Evolutionary conservation across 1,140 invertebrate genomes (phyloP).

Genomic region (Caerostris darwini): DNA sequence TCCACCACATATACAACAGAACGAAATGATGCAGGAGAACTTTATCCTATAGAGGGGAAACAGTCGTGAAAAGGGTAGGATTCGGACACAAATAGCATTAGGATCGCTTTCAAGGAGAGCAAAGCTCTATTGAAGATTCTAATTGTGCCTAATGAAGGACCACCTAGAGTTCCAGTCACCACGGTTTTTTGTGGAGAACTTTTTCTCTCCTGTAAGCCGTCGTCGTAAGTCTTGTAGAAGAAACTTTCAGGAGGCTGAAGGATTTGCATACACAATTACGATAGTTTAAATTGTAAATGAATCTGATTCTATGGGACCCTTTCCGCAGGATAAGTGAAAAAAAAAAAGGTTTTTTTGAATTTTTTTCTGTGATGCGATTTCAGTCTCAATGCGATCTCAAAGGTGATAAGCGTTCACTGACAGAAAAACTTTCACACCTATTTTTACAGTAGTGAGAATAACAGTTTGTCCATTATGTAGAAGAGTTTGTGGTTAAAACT

Average conservation of each 20-base stretch:
- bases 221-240: background rate
- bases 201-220: background rate
- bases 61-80: background rate
- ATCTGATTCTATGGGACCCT: background rate
- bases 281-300: background rate
- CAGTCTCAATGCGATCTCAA: too few species aligned
- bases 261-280: background rate
- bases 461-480: too few species aligned
- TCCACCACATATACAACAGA: conserved; percentile 30
- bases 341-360: too few species aligned
- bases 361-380: too few species aligned
- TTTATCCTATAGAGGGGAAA: conserved; percentile 6
- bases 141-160: conserved; percentile 65
- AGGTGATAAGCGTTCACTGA: too few species aligned
- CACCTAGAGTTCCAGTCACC: conserved; percentile 15
- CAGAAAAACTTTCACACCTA: too few species aligned
- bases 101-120: conserved; percentile 51
- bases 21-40: conserved; percentile 33
- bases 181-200: background rate
- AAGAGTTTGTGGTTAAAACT: too few species aligned
- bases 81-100: conserved; percentile 52
- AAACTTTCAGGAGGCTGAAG: background rate
- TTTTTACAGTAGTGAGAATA: too few species aligned
- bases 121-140: background rate
- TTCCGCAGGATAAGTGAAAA: too few species aligned